Evolutionary conservation across 2,113 vertebrate genomes (phyloP).

Genomic region (Mormoops blainvillei): DNA sequence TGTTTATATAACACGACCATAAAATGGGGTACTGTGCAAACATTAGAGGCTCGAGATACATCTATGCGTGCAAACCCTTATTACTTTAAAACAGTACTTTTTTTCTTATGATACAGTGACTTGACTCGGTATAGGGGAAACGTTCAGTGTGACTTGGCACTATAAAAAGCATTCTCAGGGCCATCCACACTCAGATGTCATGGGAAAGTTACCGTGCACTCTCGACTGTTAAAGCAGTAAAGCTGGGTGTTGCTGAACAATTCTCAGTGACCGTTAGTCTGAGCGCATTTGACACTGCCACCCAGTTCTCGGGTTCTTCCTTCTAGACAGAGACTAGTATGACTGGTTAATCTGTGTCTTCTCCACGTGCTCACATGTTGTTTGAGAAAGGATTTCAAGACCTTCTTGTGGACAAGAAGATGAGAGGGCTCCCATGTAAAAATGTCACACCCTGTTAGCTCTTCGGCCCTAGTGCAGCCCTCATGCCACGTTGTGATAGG

Average conservation of each 20-base stretch:
- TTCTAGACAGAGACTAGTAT: not conserved
- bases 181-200: not conserved
- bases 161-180: not conserved
- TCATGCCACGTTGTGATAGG: not conserved
- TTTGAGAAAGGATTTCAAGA: not conserved
- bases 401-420: not conserved
- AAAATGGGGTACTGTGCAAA: not conserved
- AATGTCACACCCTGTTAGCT: not conserved
- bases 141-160: not conserved
- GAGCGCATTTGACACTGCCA: not conserved
- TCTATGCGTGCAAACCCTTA: not conserved
- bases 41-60: not conserved
- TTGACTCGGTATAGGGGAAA: not conserved
- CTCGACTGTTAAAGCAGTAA: not conserved
- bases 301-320: not conserved
- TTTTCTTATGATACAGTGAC: not conserved
- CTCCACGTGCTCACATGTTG: not conserved
- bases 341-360: not conserved
- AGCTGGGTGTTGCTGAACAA: not conserved
- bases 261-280: not conserved
- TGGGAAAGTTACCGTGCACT: not conserved
- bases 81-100: not conserved
- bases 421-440: not conserved
- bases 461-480: not conserved
- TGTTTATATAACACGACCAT: not conserved